Base-by-base conservation (phyloP, 2,888 invertebrate species). In the Scaeva pyrastri region DNA sequence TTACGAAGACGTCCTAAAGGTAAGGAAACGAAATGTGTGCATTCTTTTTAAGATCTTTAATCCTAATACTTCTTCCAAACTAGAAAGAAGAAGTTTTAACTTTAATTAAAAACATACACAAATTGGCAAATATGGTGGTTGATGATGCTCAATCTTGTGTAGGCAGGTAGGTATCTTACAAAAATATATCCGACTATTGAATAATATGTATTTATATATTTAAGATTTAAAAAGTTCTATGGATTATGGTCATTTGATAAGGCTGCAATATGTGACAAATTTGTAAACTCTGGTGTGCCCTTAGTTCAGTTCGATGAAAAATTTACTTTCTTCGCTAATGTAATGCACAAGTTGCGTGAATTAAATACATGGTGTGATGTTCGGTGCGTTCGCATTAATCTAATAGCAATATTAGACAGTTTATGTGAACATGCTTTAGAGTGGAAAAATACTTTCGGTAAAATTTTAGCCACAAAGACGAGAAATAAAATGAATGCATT, bases 171-270 rank as follows among this genome's bases (percentile, higher is more conserved):
- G 92, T 50, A 39, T 11, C 3, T n/a, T n/a, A n/a, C n/a, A n/a
- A n/a, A n/a, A n/a, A n/a, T 39, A 23, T 14, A 23, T 7, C 2
- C 21, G 2, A 52, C 14, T 6, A 23, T 5, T 26, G 39, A 10
- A 39, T 39, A 39, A 7, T 1, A 0, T 23, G 1, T 52, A 14
- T n/a, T 26, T 36, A 31, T 56, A 0, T 16, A 14, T 56, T 56
- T 8, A 11, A 66, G 95, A 89, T 97, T 96, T 95, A 94, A 94
- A 74, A 95, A 95, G 89, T 97, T 95, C 90, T 94, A 94, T 82
- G 95, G 95, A 90, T 93, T 97, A 14, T 97, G 97, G 97, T 94
- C 94, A 0, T 95, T 93, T 90, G 97, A 97, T 90, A 97, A 97
- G 91, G 92, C 93, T 72, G 92, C 94, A 11, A 95, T 96, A 2